Evolutionary conservation across 2,797 vertebrate genomes (phyloP), one percentile per base, ranked within the genome.

Genomic region (Odontamblyopus lacepedii): DNA sequence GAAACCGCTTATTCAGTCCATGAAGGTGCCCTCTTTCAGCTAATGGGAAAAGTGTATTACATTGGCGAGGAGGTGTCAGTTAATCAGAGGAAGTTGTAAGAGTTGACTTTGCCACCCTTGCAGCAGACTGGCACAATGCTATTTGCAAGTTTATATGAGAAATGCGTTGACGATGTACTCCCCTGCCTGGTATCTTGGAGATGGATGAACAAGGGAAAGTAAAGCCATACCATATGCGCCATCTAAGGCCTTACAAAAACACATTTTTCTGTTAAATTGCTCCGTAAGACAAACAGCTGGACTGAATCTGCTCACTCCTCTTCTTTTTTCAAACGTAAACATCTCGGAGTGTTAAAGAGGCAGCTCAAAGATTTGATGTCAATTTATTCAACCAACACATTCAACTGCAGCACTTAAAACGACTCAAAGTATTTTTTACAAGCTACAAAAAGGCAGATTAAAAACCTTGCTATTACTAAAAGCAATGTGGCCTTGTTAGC

Each of bases 11-110:
- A 90, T 88, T 88, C 85, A 83, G 82, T 74, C 77, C 77, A 78
- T 87, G 88, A 92, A 91, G 91, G 89, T 92, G 92, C 90, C 91
- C 90, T 88, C 85, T 91, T 90, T 89, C 72, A 74, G 82, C 72
- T 84, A 81, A 88, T 84, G 66, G 72, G 80, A 67, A 62, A 70
- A 55, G 67, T 72, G 44, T 61, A 68, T 55, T 79, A 53, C 70
- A 71, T 74, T 19, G 0, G 6, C n/a, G 67, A 77, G 72, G 63
- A 74, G 59, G 69, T 82, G 81, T 85, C 81, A 59, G 73, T 71
- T 81, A 87, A 83, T 82, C 67, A 63, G 56, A 38, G 65, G 80
- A 88, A 86, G 64, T 63, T 80, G 44, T n/a, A 78, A 19, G 63
- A 73, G 26, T 50, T 67, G 82, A 78, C 61, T 87, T 82, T 70